Base-by-base conservation (phyloP, 2,113 vertebrate species). In the Toxostoma redivivum region DNA sequence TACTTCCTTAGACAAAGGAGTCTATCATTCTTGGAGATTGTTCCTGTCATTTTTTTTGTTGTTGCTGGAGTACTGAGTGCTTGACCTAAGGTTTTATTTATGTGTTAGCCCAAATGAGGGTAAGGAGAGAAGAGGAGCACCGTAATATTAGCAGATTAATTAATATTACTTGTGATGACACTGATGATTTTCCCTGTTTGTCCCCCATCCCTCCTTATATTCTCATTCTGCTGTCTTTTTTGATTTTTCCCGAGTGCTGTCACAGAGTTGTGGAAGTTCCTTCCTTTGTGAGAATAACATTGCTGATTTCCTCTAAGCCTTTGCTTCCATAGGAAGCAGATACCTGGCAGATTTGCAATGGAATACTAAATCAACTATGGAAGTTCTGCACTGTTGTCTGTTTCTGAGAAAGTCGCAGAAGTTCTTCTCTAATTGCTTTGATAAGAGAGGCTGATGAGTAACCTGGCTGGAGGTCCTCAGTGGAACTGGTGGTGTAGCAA, bases 361-460 rank as follows among this genome's bases (percentile, higher is more conserved):
- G 66, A 78, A 77, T 92, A 86, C 80, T 89, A 89, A 95, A 98
- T 98, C 99, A 99, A 95, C 99, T 99, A 92, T 99, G 99, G 98
- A 99, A 99, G 98, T 98, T 98, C 95, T 99, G 98, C 92, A 98
- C 98, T 3, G 98, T 72, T 16, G 98, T 98, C 98, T 99, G 99
- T 97, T 99, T 99, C 98, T 99, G 99, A 67, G 99, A 99, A 80
- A 99, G 99, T 28, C 99, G 99, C 60, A 99, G 97, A 58, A 99
- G 99, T 98, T 99, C 99, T 98, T 99, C 99, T 47, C 99, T 98
- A 96, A 99, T 99, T 89, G 99, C 99, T 98, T 99, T 99, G 98
- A 99, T 99, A 97, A 99, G 99, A 35, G 99, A 99, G 81, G 99
- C 99, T 1, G 99, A 99, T 4, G 99, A 99, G 96, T 99, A 99